phyloP scores from a whole-genome alignment of 2,113 vertebrate genomes.

The Bagarius yarrelli region DNA sequence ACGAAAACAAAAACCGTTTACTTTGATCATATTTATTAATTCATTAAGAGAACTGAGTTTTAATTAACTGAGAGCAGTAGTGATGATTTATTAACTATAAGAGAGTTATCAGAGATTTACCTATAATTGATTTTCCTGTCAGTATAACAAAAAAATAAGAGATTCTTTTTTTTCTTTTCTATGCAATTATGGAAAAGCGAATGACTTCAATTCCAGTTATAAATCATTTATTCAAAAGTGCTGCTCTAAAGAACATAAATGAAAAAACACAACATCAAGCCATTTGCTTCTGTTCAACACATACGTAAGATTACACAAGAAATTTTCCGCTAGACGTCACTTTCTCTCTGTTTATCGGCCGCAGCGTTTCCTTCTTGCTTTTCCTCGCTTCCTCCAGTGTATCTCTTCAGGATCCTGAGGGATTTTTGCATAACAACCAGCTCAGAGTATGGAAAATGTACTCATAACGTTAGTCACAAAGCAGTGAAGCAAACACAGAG shows the following conservation, averaged over 20 bases:
- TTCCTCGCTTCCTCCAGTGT: neutral
- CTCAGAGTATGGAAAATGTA: conserved; percentile 4
- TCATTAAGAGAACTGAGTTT: neutral
- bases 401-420: neutral
- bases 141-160: neutral
- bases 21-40: neutral
- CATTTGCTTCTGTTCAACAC: neutral
- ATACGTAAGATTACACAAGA: neutral
- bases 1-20: neutral
- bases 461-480: conserved; percentile 15
- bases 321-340: neutral
- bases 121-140: too few relatives aligned
- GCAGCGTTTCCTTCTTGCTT: neutral
- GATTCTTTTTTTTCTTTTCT: neutral
- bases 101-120: too few relatives aligned
- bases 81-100: neutral
- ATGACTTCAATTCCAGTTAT: neutral
- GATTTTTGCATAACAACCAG: conserved; percentile 23
- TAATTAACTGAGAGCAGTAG: neutral
- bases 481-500: neutral
- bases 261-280: too few relatives aligned
- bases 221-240: neutral
- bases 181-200: neutral
- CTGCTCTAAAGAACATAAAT: neutral
- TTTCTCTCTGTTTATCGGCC: neutral